Evolutionary conservation across 1,140 invertebrate genomes (phyloP).

Genomic region (Solenopsis invicta): DNA sequence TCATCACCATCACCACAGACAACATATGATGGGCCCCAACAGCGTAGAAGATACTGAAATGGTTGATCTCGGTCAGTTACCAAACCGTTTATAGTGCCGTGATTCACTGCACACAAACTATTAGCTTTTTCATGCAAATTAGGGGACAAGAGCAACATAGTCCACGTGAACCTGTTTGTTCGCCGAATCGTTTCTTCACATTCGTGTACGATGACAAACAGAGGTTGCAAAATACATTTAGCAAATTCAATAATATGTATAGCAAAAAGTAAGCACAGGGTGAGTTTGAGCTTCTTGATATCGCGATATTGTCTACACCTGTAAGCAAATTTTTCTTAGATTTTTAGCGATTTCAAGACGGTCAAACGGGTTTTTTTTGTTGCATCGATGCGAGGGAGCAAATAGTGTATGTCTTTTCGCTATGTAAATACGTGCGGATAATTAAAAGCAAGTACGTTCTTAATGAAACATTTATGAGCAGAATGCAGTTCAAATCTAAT

Average conservation of each 20-base stretch:
- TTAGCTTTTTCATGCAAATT: slow-evolving; percentile 27
- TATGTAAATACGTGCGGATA: slow-evolving; percentile 70
- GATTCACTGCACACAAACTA: background rate
- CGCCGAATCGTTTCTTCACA: slow-evolving; percentile 32
- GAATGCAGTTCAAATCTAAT: slow-evolving; percentile 49
- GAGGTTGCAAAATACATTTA: slow-evolving; percentile 70
- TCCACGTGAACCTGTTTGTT: slow-evolving; percentile 52
- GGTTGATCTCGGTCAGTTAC: slow-evolving; percentile 81
- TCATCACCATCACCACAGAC: too few species aligned
- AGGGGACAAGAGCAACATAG: slow-evolving; percentile 18
- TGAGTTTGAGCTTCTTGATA: slow-evolving; percentile 17
- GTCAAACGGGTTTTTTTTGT: slow-evolving; percentile 35
- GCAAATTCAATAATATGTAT: slow-evolving; percentile 72
- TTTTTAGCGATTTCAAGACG: slow-evolving; percentile 35
- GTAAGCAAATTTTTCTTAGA: slow-evolving; percentile 38
- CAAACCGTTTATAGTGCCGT: slow-evolving; percentile 79
- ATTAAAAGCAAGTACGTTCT: slow-evolving; percentile 57
- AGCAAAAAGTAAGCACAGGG: slow-evolving; percentile 46
- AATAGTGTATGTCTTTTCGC: slow-evolving; percentile 47
- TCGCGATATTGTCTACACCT: slow-evolving; percentile 10
- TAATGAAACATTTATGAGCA: slow-evolving; percentile 52
- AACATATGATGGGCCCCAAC: slow-evolving; percentile 81
- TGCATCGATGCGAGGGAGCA: slow-evolving; percentile 25
- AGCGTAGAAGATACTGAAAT: slow-evolving; percentile 84
- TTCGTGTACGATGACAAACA: slow-evolving; percentile 36